Evolutionary conservation across 2,797 vertebrate species (phyloP), one percentile per base, ranked within the genome.

Genomic region (Sebastes taczanowskii): DNA sequence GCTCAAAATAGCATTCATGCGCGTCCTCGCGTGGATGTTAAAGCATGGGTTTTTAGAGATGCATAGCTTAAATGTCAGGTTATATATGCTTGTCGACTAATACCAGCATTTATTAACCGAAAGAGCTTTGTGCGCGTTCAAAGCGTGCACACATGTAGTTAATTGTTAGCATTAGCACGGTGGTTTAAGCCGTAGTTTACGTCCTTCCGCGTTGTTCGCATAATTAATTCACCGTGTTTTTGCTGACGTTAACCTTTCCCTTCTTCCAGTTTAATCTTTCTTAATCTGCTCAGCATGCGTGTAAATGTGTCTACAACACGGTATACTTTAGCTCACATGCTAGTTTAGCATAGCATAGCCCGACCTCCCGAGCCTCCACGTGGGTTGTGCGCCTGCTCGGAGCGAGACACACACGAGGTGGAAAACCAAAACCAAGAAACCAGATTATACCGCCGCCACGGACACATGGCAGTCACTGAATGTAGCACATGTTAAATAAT

Each of bases 371-470:
- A 27, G 76, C 77, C 77, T 91, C 94, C 96, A 96, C 96, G 96
- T 96, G 96, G 95, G 94, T 86, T 85, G 82, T 88, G 86, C 83
- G 83, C 83, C 81, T 82, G 85, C 89, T 81, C 81, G 16, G 58
- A 56, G 20, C 78, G 84, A 53, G 20, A 84, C 91, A 83, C 94
- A 93, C 92, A 93, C 92, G 92, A 88, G 91, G 93, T 71, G 23
- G 8, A 23, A 34, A 64, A 25, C 20, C 42, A 23, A 18, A 63
- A 52, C 42, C 6, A 2, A 68, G 42, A 38, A 27, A 7, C 4
- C 2, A 1, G 0, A 5, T 65, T n/a, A 18, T 52, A 32, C 65
- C 13, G 3, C 13, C 23, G 7, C 16, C 46, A 2, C 1, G 8
- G 0, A 7, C 7, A 8, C 1, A 2, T 4, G 9, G 3, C 20